These are phyloP conservation scores for Tipula helvola DNA, from an alignment of 2,888 invertebrate genomes.

Conservation along the genomic window DNA sequence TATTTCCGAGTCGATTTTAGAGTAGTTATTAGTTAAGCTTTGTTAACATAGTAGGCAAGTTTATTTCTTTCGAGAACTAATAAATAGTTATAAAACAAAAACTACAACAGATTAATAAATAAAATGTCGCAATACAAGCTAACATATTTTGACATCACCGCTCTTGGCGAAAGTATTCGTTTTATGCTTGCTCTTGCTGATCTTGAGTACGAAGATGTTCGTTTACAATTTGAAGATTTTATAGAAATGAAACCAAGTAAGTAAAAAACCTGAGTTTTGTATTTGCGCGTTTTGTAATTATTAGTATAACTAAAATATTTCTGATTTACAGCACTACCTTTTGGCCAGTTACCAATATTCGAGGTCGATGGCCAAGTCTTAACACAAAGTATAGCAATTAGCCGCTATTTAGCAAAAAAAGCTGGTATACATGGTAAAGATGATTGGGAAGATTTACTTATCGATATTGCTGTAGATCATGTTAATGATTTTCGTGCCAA, in stretches of 20 bases:
- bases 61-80: neutral
- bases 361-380: neutral
- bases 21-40: neutral
- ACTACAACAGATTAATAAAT: neutral
- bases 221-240: neutral
- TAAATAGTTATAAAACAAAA: neutral
- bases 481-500: neutral
- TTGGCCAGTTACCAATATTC: neutral
- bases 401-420: neutral
- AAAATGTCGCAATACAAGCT: neutral
- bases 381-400: neutral
- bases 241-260: neutral
- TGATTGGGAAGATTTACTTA: neutral
- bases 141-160: neutral
- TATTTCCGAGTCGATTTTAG: neutral
- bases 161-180: neutral
- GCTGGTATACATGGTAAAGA: neutral
- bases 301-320: neutral
- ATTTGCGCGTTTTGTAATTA: too few relatives aligned
- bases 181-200: neutral
- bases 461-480: neutral
- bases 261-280: neutral
- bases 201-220: neutral
- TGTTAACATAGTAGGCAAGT: neutral
- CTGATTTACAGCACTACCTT: neutral